Conservation (phyloP, 2,888 invertebrate species). For the Stictocephala bisonia region DNA sequence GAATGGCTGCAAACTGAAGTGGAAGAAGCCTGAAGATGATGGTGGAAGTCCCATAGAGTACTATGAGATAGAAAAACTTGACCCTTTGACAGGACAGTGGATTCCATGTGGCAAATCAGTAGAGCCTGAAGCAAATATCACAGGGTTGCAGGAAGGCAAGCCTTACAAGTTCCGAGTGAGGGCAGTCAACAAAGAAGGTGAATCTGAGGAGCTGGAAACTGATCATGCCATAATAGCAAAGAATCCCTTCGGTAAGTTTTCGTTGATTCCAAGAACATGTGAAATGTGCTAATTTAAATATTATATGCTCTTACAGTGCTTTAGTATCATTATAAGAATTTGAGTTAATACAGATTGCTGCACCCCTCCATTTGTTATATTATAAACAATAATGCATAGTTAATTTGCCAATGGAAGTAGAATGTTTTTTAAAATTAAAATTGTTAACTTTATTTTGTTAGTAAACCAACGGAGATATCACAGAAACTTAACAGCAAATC, state of each 20-base stretch:
- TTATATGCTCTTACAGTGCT: background rate
- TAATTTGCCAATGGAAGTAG: too few relatives aligned
- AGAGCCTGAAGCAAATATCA: slow-evolving; percentile 85
- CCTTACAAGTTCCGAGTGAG: slow-evolving; percentile 98
- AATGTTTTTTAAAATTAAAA: too few relatives aligned
- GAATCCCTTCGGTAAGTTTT: slow-evolving; percentile 91
- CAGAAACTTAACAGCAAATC: too few relatives aligned
- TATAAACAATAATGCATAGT: too few relatives aligned
- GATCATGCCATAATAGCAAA: slow-evolving; percentile 96
- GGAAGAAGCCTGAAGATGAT: slow-evolving; percentile 96
- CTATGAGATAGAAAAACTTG: slow-evolving; percentile 95
- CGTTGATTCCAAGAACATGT: background rate
- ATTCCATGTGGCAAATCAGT: slow-evolving; percentile 88
- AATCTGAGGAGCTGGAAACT: slow-evolving; percentile 95
- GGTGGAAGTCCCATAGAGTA: slow-evolving; percentile 95
- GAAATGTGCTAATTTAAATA: too few relatives aligned
- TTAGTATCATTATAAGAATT: slow-evolving; percentile 11
- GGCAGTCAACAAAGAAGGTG: slow-evolving; percentile 98
- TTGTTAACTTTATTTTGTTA: too few relatives aligned
- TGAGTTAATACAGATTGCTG: background rate
- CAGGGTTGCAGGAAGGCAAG: slow-evolving; percentile 92
- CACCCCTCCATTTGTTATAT: too few relatives aligned
- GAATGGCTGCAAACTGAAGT: slow-evolving; percentile 89
- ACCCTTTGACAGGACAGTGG: slow-evolving; percentile 94
- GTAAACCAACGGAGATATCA: too few relatives aligned